These are phyloP conservation scores for Melanotaenia boesemani DNA, from an alignment of 2,797 vertebrate species.

Conservation along the genomic window DNA sequence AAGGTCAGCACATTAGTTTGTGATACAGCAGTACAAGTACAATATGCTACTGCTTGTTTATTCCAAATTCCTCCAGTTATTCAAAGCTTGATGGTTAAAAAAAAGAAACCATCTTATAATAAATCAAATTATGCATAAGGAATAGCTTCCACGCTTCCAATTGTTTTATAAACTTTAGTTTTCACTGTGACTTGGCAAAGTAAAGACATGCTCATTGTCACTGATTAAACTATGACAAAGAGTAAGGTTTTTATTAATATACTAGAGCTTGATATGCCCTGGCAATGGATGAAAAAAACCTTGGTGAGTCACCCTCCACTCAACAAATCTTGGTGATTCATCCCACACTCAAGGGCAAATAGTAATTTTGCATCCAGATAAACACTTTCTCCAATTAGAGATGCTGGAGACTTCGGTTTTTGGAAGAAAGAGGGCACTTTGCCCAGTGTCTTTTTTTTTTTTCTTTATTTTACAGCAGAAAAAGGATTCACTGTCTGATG, in stretches of 20 bases:
- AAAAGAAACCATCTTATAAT: no score
- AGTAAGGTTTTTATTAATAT: neutral
- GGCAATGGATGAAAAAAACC: neutral
- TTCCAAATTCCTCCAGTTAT: neutral
- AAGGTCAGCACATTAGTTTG: no score
- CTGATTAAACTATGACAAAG: no score
- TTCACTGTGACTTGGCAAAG: no score
- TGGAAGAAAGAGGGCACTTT: neutral
- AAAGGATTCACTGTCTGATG: no score
- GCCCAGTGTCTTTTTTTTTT: neutral
- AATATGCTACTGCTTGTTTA: neutral
- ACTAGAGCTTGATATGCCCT: neutral
- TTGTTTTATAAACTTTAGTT: no score
- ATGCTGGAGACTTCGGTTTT: neutral
- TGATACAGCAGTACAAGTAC: neutral
- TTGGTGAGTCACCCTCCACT: neutral
- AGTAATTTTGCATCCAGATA: neutral
- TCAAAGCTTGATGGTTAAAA: no score
- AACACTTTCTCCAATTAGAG: neutral
- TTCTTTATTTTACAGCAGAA: no score
- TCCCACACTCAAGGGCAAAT: neutral
- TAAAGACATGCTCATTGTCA: no score
- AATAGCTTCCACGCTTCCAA: no score
- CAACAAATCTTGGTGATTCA: neutral
- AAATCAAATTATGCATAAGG: no score